Evolutionary conservation across 2,113 vertebrate genomes (phyloP).

Genomic region (Engystomops pustulosus): DNA sequence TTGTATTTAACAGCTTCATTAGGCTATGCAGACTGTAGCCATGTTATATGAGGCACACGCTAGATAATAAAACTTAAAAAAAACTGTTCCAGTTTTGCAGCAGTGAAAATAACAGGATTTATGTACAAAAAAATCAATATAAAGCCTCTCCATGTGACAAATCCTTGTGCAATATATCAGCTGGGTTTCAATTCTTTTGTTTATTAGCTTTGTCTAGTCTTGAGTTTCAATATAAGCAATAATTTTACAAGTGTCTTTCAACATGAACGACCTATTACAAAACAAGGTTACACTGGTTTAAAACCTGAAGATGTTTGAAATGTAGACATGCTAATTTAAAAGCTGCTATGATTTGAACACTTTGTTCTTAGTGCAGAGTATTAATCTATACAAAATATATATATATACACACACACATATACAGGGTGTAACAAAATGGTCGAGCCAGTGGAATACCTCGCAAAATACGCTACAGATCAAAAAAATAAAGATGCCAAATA

Average conservation of each 20-base stretch:
- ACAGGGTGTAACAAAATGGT: no score
- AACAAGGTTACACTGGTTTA: neutral
- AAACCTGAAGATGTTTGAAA: neutral
- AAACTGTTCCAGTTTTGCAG: neutral
- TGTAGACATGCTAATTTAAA: neutral
- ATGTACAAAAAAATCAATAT: conserved; percentile 31
- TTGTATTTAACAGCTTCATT: neutral
- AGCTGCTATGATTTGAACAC: no score
- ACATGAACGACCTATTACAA: neutral
- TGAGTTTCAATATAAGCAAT: conserved; percentile 8
- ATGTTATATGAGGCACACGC: neutral
- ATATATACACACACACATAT: no score
- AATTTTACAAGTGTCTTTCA: neutral
- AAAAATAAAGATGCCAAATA: no score
- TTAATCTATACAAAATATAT: no score
- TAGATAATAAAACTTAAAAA: conserved; percentile 10
- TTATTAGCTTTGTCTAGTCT: conserved; percentile 29
- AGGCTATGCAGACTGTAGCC: neutral
- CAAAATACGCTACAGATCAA: no score
- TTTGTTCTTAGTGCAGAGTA: no score
- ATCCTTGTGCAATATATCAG: conserved; percentile 27
- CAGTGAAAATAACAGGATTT: conserved; percentile 37
- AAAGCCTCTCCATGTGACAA: conserved; percentile 16
- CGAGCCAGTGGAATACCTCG: no score
- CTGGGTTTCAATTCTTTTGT: neutral